Conservation (phyloP, 2,888 invertebrate genomes). For the Serrognathus titanus region DNA sequence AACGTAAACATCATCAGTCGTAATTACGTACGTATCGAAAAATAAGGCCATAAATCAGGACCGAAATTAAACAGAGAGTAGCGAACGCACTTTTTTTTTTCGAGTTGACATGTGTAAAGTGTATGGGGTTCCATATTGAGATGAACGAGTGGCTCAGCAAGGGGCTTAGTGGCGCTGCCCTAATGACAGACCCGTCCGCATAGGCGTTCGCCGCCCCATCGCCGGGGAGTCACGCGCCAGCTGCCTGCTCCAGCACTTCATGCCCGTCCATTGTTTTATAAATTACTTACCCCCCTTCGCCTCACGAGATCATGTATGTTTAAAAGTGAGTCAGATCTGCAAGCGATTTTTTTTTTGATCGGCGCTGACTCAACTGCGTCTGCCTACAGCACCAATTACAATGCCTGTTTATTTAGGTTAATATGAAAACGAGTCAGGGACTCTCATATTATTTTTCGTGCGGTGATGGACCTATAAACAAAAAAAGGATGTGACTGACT, state of each 20-base stretch:
- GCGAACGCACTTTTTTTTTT: slow-evolving; percentile 6
- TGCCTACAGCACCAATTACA: no score
- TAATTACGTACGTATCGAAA: not conserved
- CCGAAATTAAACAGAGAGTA: not conserved
- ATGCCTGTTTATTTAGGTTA: no score
- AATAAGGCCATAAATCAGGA: not conserved
- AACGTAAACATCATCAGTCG: no score
- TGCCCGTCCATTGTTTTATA: slow-evolving; percentile 17
- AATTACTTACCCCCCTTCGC: slow-evolving; percentile 15
- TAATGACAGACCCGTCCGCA: slow-evolving; percentile 13
- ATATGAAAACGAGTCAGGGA: no score
- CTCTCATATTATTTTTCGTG: no score
- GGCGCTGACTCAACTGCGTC: no score
- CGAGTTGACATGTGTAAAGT: slow-evolving; percentile 15
- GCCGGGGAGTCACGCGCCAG: slow-evolving; percentile 13
- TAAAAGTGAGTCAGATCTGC: no score
- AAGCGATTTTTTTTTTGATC: no score
- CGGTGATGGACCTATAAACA: no score
- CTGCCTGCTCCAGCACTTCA: slow-evolving; percentile 18
- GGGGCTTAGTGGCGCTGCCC: slow-evolving; percentile 14
- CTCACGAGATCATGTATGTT: slow-evolving; percentile 1
- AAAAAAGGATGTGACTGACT: no score
- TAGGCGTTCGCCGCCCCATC: slow-evolving; percentile 6
- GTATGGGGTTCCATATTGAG: slow-evolving; percentile 12
- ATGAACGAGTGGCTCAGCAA: slow-evolving; percentile 14